Base-by-base conservation (phyloP, 2,797 vertebrate species). In the Cottoperca gobio region DNA sequence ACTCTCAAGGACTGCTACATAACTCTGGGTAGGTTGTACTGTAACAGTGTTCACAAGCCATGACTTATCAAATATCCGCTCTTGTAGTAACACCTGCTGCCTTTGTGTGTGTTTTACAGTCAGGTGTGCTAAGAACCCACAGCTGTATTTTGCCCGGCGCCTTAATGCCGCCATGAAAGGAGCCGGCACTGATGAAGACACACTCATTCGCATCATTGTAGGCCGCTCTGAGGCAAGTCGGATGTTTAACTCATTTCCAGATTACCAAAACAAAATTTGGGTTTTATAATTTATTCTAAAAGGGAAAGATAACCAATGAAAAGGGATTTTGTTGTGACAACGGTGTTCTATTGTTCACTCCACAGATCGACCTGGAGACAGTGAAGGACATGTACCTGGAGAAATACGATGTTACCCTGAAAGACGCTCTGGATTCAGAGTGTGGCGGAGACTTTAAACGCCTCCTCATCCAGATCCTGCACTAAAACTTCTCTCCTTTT, bases 351-450 rank as follows among this genome's bases (percentile, higher is more conserved):
- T 62, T 39, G 2, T 28, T 12, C 16, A 37, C 66, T 40, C 13
- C 61, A 33, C 84, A 99, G 98, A 89, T 95, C 0, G 97, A 99
- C 93, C 94, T 99, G 87, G 96, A 95, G 79, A 95, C 96, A 2
- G 95, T 98, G 88, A 98, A 97, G 88, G 96, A 97, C 81, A 96
- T 95, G 93, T 99, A 97, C 88, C 95, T 96, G 88, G 95, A 98
- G 91, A 96, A 97, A 86, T 97, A 98, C 39, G 95, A 98, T 23
- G 95, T 95, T 45, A 90, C 97, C 0, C 93, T 99, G 81, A 95
- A 95, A 62, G 96, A 99, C 1, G 95, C 96, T 50, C 94, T 99
- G 91, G 93, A 87, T 69, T 96, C 97, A 0, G 98, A 99, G 79
- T 98, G 97, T 2, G 94, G 96, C 1, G 97, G 97, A 12, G 97